phyloP scores from a whole-genome alignment of 2,888 invertebrate species.

The Caenorhabditis sp. region DNA sequence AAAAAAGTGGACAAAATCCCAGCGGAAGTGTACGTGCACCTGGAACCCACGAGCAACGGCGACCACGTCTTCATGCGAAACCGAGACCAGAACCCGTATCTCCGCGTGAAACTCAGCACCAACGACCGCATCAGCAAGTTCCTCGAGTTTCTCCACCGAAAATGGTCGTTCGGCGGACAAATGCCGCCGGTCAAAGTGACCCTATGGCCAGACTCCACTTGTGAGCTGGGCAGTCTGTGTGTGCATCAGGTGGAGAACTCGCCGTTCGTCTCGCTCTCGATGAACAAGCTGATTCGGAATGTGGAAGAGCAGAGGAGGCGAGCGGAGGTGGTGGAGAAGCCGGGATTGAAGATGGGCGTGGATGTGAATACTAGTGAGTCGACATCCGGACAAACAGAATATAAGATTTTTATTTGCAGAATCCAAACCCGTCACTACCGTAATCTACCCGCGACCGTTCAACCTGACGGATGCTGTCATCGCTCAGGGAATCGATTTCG shows the following conservation, averaged over 20 bases:
- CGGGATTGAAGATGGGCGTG: neutral
- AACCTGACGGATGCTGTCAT: slow-evolving; percentile 60
- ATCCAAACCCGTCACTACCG: slow-evolving; percentile 23
- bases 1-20: slow-evolving; percentile 72
- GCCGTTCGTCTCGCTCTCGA: slow-evolving; percentile 45
- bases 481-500: slow-evolving; percentile 64
- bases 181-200: slow-evolving; percentile 1
- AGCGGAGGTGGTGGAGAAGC: neutral
- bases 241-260: slow-evolving; percentile 43
- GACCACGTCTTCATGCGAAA: slow-evolving; percentile 68
- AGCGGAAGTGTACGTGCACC: slow-evolving; percentile 61
- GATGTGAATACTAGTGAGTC: slow-evolving; percentile 42
- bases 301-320: slow-evolving; percentile 22
- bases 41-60: slow-evolving; percentile 70
- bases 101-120: slow-evolving; percentile 70
- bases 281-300: slow-evolving; percentile 54
- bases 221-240: slow-evolving; percentile 53
- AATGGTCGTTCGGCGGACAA: slow-evolving; percentile 65
- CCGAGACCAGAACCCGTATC: slow-evolving; percentile 73
- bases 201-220: slow-evolving; percentile 55
- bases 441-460: slow-evolving; percentile 61
- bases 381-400: neutral
- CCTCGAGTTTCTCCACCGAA: slow-evolving; percentile 70
- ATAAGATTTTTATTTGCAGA: slow-evolving; percentile 40
- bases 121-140: slow-evolving; percentile 75